Base-by-base conservation (phyloP, 2,888 invertebrate genomes). In the Rugalucina vietnamica region DNA sequence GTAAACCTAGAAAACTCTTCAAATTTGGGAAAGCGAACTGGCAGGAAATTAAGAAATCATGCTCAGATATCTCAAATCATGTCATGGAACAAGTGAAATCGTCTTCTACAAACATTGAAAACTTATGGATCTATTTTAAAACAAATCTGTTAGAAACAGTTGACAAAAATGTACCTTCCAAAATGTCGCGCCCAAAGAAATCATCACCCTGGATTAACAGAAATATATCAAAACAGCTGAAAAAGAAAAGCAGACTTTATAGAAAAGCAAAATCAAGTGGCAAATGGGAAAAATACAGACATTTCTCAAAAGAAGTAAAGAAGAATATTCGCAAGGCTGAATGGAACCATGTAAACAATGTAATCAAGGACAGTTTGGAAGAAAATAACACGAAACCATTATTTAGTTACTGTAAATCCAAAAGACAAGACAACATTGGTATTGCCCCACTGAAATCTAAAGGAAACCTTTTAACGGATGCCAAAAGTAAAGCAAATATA, bases 341-440 rank as follows among this genome's bases (percentile, higher is more conserved):
- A 77, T 77, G 84, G 84, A 36, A 80, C 34, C 77, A 84, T 70
- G 60, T 84, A 27, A 84, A 84, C 37, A 77, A 50, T n/a, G 32
- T 76, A 4, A 77, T 84, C 21, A 37, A 81, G n/a, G 81, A 84
- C 10, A 74, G 74, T 32, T 37, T 84, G 65, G 70, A 84, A 1
- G 49, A 76, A 24, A 50, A 80, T 10, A 83, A 76, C 49, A 69
- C 83, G 18, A 73, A 80, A 60, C 83, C 74, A 39, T 69, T 82
- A 27, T 82, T 74, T 69, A 82, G 54, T 36, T 82, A 79, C 49
- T 39, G 60, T 24, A 76, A 83, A 71, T 32, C 32, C 18, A 83
- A 79, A 73, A 39, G 24, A 34, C 76, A 80, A 50, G 83, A 80
- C 34, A 79, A 80, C 32, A 80, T 79, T 32, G 79, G 83, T 18